A percentile compares a stretch with the other conserved stretches of the same genome.
phyloP scores from a whole-genome alignment of 2,113 vertebrate genomes.

The Carassius gibelio region DNA sequence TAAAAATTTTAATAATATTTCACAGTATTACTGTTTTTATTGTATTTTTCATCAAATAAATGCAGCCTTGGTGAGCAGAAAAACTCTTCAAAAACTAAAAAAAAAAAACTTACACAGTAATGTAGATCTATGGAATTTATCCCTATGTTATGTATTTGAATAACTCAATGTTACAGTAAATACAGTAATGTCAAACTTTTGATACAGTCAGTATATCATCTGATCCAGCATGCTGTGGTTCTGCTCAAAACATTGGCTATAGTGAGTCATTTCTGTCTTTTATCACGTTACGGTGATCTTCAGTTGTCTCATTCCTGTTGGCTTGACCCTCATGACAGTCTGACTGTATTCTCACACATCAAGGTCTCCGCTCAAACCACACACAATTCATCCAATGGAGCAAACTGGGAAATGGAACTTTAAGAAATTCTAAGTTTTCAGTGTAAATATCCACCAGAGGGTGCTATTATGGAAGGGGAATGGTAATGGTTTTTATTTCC shows the following conservation, averaged over 20 bases:
- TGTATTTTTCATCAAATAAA: background rate
- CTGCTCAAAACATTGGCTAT: background rate
- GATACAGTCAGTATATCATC: background rate
- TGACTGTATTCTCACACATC: background rate
- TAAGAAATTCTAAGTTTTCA: too few relatives aligned
- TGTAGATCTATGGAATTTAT: background rate
- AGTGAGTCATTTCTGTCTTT: background rate
- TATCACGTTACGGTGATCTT: background rate
- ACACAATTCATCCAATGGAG: background rate
- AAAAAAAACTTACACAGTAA: too few relatives aligned
- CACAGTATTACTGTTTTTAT: background rate
- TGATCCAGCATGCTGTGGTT: background rate
- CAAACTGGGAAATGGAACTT: background rate
- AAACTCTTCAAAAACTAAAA: background rate
- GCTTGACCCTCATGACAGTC: background rate
- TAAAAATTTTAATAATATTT: background rate
- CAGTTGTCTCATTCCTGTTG: background rate
- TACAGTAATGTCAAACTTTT: background rate
- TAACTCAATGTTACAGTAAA: background rate
- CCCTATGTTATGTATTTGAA: background rate
- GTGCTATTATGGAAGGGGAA: background rate
- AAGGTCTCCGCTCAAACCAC: background rate
- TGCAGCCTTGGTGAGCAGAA: background rate
- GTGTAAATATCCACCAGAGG: slow-evolving; percentile 51
- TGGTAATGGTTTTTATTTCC: background rate